Percentiles rank a stretch among this genome's conserved stretches.
These are phyloP conservation scores for Chionomys nivalis DNA, from an alignment of 2,113 vertebrate species.

Conservation along the genomic window DNA sequence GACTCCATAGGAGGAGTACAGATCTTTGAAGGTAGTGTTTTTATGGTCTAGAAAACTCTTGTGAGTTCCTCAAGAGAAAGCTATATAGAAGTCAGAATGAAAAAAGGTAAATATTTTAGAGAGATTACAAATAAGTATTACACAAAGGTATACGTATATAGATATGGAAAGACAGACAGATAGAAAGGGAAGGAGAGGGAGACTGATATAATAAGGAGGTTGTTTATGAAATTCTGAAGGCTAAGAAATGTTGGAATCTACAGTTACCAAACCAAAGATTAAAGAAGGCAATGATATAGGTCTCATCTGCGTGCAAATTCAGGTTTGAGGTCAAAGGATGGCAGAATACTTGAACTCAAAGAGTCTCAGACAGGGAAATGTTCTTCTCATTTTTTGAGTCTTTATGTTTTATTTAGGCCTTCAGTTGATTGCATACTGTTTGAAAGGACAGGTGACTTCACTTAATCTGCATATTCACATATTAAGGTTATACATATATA, in stretches of 20 bases:
- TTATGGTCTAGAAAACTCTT: background rate
- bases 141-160: background rate
- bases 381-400: background rate
- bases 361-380: background rate
- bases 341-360: background rate
- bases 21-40: background rate
- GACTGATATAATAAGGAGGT: background rate
- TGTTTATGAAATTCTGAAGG: background rate
- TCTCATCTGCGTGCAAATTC: background rate
- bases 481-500: background rate
- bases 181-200: background rate
- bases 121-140: background rate
- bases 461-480: background rate
- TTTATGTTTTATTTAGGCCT: conserved; percentile 10
- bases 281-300: background rate
- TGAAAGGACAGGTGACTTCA: background rate
- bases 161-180: too few species aligned
- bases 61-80: conserved; percentile 20
- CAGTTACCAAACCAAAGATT: background rate
- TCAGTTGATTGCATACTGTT: background rate
- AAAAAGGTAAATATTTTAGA: background rate
- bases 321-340: background rate
- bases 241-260: background rate
- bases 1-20: background rate
- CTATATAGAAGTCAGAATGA: background rate